Percentiles rank a stretch among this genome's conserved stretches.
phyloP scores from a whole-genome alignment of 2,113 vertebrate species.

The Stictonetta naevosa region DNA sequence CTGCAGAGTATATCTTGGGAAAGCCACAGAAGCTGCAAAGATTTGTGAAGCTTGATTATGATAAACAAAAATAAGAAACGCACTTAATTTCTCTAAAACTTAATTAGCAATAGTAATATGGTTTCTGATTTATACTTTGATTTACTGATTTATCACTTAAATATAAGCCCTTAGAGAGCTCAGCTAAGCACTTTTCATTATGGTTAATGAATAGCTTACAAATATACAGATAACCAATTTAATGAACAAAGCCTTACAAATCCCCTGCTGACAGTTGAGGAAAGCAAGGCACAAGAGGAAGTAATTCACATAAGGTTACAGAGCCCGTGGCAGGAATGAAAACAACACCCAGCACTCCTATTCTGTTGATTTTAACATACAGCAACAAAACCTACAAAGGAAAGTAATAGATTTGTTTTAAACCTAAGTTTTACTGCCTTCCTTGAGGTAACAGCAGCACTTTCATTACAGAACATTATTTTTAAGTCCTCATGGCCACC shows the following conservation, averaged over 20 bases:
- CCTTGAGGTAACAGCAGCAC: not conserved
- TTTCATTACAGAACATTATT: not conserved
- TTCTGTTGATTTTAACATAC: not conserved
- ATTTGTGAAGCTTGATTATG: not conserved
- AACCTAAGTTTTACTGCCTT: not conserved
- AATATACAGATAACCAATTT: not conserved
- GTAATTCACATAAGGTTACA: not conserved
- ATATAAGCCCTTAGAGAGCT: not conserved
- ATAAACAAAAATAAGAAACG: conserved; percentile 3
- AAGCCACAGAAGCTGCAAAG: not conserved
- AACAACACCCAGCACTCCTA: not conserved
- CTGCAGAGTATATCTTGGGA: not conserved
- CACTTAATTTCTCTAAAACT: not conserved
- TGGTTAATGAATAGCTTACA: not conserved
- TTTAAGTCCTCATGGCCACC: not conserved
- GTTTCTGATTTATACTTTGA: conserved; percentile 25
- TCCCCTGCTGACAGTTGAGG: not conserved
- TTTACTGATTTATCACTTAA: conserved; percentile 10
- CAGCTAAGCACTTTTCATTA: not conserved
- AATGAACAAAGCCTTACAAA: not conserved
- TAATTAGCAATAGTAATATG: not conserved
- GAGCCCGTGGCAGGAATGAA: not conserved
- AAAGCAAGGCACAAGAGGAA: not conserved
- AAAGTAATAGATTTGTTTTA: not conserved
- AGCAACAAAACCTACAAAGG: not conserved